Evolutionary conservation across 2,113 vertebrate genomes (phyloP).

Genomic region (Tauraco erythrolophus): DNA sequence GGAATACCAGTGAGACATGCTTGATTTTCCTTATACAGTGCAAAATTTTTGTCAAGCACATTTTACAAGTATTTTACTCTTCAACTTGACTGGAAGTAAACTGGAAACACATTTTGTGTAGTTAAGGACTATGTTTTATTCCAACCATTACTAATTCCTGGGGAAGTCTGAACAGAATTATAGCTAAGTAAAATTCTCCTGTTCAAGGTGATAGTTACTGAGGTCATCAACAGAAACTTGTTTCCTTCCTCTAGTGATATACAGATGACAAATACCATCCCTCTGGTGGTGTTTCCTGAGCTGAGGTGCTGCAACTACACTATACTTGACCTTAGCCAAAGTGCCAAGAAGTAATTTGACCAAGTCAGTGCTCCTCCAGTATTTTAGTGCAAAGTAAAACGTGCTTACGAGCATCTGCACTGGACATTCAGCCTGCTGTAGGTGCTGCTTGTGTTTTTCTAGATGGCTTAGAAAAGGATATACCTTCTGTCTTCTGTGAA

Average conservation of each 20-base stretch:
- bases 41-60: neutral
- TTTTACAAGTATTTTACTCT: neutral
- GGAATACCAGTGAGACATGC: neutral
- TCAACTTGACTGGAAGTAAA: neutral
- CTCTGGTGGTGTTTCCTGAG: neutral
- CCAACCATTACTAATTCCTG: neutral
- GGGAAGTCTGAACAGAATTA: neutral
- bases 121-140: neutral
- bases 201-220: neutral
- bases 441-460: neutral
- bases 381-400: neutral
- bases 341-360: neutral
- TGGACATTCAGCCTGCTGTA: neutral
- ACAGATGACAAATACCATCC: fast-evolving
- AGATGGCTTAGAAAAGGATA: neutral
- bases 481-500: neutral
- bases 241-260: neutral
- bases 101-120: neutral
- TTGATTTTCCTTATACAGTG: neutral
- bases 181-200: neutral
- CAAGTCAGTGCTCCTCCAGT: neutral
- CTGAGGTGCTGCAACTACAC: neutral
- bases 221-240: neutral
- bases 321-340: neutral
- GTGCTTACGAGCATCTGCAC: neutral